A percentile compares a stretch with the other conserved stretches of the same genome.
Conservation (phyloP, 2,797 vertebrate genomes). For the Lithobates sylvaticus region DNA sequence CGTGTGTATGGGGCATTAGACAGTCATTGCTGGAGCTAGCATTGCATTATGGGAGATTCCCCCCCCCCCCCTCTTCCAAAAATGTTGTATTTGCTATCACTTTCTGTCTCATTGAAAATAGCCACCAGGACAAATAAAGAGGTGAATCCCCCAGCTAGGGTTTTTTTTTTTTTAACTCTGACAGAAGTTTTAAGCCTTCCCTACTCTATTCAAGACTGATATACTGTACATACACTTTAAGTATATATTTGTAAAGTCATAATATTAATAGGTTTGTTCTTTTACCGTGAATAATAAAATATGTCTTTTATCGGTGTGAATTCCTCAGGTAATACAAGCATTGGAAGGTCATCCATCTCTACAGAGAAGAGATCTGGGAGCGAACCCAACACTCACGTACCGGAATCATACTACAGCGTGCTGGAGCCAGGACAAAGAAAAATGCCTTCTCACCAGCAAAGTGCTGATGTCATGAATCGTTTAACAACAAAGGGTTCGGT, state of each 20-base stretch:
- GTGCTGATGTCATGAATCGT: conserved; percentile 53
- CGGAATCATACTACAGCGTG: conserved; percentile 62
- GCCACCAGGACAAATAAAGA: neutral
- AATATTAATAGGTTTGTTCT: neutral
- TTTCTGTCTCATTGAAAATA: too few relatives aligned
- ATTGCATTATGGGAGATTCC: too few relatives aligned
- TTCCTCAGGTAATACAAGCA: conserved; percentile 64
- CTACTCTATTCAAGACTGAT: neutral
- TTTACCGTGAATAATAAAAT: neutral
- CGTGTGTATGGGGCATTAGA: too few relatives aligned
- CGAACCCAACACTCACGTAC: conserved; percentile 64
- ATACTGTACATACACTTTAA: neutral
- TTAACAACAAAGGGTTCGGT: conserved; percentile 52
- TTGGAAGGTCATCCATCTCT: conserved; percentile 64
- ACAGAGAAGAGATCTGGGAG: conserved; percentile 57
- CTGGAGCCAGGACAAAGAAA: conserved; percentile 61
- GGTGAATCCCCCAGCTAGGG: too few relatives aligned
- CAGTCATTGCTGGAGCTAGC: too few relatives aligned
- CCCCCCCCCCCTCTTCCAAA: too few relatives aligned
- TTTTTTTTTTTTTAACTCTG: too few relatives aligned
- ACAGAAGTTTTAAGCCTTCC: neutral
- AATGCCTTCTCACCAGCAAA: conserved; percentile 63
- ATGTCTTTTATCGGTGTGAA: conserved; percentile 51
- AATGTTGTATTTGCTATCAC: too few relatives aligned
- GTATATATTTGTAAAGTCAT: neutral